Conservation (phyloP, 2,113 vertebrate species). For the Collichthys lucidus region DNA sequence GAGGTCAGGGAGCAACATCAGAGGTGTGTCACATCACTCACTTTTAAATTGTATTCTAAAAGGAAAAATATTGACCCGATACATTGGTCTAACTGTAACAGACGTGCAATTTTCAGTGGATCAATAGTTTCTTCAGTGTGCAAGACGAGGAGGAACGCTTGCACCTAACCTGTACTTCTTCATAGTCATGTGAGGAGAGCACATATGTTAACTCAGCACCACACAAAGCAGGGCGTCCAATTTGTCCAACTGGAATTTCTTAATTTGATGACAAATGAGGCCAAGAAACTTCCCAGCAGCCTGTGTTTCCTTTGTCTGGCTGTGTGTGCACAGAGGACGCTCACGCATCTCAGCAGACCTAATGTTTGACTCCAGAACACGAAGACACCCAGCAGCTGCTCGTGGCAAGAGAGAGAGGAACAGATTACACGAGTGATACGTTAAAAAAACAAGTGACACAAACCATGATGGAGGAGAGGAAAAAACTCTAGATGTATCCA, state of each 20-base stretch:
- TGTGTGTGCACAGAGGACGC: conserved; percentile 45
- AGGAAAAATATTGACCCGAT: not conserved
- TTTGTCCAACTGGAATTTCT: conserved; percentile 68
- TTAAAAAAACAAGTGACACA: not conserved
- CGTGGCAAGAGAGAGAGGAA: conserved; percentile 22
- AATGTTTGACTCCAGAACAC: conserved; percentile 52
- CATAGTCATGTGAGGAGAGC: conserved; percentile 25
- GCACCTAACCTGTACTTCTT: conserved; percentile 3
- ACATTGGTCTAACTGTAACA: not conserved
- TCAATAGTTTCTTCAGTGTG: conserved; percentile 1
- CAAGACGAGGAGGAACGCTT: not conserved
- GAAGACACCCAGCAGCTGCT: conserved; percentile 57
- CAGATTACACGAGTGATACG: conserved; percentile 16
- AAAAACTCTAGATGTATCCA: not conserved
- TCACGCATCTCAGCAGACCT: conserved; percentile 44
- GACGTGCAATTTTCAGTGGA: conserved; percentile 25
- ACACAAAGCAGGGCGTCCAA: conserved; percentile 65
- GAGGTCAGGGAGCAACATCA: not conserved
- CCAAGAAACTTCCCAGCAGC: conserved; percentile 66
- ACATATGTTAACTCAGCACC: conserved; percentile 56
- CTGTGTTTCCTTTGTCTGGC: conserved; percentile 63
- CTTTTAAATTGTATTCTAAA: not conserved
- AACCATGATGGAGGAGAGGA: not conserved
- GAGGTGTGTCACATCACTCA: not conserved
- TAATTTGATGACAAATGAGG: conserved; percentile 73